phyloP scores from a whole-genome alignment of 1,140 invertebrate genomes.

The fruit fly (Drosophila melanogaster) region Release_6_plus_ISO1_MT NT_033777.3:26762001-26762500 shows the following conservation, averaged over 20 bases:
- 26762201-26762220: constrained; percentile 66
- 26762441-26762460: constrained; percentile 25
- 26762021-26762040: constrained; percentile 82
- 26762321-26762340: constrained; percentile 46
- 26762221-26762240: constrained; percentile 34
- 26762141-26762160: constrained; percentile 50
- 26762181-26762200: constrained; percentile 65
- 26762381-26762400: constrained; percentile 9
- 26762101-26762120: constrained; percentile 3
- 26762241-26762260: constrained; percentile 39
- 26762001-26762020: constrained; percentile 76
- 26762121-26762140: constrained; percentile 55
- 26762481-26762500: background rate
- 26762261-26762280: constrained; percentile 18
- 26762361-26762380: constrained; percentile 19
- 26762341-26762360: constrained; percentile 26
- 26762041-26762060: constrained; percentile 45
- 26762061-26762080: constrained; percentile 30
- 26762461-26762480: constrained; percentile 21
- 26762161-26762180: constrained; percentile 59
- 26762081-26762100: constrained; percentile 1
- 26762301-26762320: constrained; percentile 72
- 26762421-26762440: constrained; percentile 2
- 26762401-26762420: constrained; percentile 8
- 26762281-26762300: constrained; percentile 6